Percentiles rank a stretch among this genome's conserved stretches.
phyloP scores from a whole-genome alignment of 2,113 vertebrate genomes.

The Centropus unirufus region DNA sequence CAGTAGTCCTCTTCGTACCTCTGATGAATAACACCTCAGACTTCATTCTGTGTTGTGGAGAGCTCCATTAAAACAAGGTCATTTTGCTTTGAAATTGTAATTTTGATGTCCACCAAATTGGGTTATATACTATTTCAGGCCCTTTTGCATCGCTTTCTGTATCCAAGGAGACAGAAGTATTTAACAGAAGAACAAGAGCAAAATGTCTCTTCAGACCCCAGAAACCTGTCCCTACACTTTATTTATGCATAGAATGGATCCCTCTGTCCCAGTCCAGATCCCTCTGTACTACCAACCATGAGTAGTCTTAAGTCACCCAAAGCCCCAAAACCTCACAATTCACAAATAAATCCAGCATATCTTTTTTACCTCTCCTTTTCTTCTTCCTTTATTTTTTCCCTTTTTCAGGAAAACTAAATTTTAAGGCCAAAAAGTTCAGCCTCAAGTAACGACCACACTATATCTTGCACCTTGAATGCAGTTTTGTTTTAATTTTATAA shows the following conservation, averaged over 20 bases:
- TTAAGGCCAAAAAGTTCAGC: not conserved
- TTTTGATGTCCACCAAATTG: not conserved
- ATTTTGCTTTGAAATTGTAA: not conserved
- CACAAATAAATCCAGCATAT: not conserved
- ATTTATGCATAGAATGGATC: not conserved
- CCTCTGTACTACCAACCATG: not conserved
- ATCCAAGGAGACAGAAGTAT: not conserved
- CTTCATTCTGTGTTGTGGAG: not conserved
- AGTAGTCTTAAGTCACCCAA: not conserved
- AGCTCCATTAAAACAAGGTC: not conserved
- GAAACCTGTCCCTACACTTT: not conserved
- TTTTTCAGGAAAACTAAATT: not conserved
- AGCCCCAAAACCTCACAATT: not conserved
- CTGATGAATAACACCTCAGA: conserved; percentile 15
- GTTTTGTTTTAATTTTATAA: not conserved
- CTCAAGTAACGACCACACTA: not conserved
- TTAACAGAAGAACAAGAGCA: not conserved
- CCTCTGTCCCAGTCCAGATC: not conserved
- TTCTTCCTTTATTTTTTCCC: not conserved
- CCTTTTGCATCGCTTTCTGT: not conserved
- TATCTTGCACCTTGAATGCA: not conserved
- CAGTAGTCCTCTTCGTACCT: not conserved
- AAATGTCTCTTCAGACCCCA: not conserved
- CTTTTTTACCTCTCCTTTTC: not conserved
- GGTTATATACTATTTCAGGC: not conserved